Evolutionary conservation across 1,140 invertebrate genomes (phyloP).

Genomic region (Agrilus planipennis): DNA sequence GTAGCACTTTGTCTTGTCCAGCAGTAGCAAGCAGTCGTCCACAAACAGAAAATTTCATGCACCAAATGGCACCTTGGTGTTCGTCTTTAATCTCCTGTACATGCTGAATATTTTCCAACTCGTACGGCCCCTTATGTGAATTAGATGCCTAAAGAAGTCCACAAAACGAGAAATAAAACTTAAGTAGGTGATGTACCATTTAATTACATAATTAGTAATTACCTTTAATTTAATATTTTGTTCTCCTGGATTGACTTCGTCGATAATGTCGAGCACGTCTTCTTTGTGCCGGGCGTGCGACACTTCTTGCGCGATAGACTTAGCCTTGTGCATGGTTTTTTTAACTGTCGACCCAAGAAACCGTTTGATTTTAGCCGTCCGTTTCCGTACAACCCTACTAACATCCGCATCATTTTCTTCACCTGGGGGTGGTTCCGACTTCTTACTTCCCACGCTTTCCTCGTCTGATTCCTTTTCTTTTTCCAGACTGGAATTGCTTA

Average conservation of each 20-base stretch:
- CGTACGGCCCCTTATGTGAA: conserved; percentile 91
- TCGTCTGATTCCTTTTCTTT: conserved; percentile 72
- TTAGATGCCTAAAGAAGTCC: conserved; percentile 57
- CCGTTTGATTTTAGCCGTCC: conserved; percentile 55
- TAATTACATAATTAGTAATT: too few relatives aligned
- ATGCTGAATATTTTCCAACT: conserved; percentile 69
- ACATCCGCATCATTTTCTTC: conserved; percentile 30
- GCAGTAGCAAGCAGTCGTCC: conserved; percentile 88
- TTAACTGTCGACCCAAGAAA: conserved; percentile 78
- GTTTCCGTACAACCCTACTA: conserved; percentile 38
- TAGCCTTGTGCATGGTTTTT: conserved; percentile 83
- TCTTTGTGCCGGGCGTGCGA: conserved; percentile 75
- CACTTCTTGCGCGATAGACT: conserved; percentile 77
- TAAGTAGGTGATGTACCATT: too few relatives aligned
- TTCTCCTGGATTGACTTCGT: conserved; percentile 69
- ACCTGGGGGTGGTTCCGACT: conserved; percentile 46
- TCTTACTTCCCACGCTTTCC: conserved; percentile 69
- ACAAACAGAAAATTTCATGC: conserved; percentile 96
- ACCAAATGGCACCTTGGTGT: conserved; percentile 93
- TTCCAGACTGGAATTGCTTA: conserved; percentile 61
- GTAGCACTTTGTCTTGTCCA: conserved; percentile 85
- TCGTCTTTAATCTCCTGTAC: conserved; percentile 42
- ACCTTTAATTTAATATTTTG: conserved; percentile 79
- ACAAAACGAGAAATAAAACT: neutral
- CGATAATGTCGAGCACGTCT: conserved; percentile 71